These are phyloP conservation scores for Lysandra bellargus DNA, from an alignment of 2,888 invertebrate species.

Conservation along the genomic window DNA sequence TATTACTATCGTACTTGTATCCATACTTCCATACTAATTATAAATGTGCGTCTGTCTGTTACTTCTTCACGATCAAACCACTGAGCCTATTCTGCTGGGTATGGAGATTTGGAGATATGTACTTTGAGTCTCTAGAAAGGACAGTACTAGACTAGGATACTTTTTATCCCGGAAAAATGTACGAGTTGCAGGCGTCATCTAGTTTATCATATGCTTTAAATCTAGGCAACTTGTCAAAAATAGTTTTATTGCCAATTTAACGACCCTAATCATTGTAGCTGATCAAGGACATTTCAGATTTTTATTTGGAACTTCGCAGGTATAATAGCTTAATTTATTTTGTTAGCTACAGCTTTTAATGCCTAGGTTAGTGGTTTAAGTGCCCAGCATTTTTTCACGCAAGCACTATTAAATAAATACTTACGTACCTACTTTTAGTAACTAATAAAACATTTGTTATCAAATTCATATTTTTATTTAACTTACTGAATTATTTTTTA, in stretches of 20 bases:
- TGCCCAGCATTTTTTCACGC: slow-evolving; percentile 2
- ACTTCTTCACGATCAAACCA: too few relatives aligned
- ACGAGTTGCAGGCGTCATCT: too few relatives aligned
- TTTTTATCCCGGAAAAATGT: too few relatives aligned
- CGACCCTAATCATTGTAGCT: not conserved
- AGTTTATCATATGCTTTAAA: not conserved
- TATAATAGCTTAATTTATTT: not conserved
- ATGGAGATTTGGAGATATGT: too few relatives aligned
- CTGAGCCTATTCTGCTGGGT: too few relatives aligned
- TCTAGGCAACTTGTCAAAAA: not conserved
- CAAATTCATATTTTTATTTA: too few relatives aligned
- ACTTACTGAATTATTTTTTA: not conserved
- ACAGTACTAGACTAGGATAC: too few relatives aligned
- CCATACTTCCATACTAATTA: too few relatives aligned
- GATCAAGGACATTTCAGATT: not conserved
- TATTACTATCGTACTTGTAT: too few relatives aligned
- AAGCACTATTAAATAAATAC: not conserved
- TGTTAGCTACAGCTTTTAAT: not conserved
- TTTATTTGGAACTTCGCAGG: not conserved
- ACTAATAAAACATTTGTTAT: not conserved
- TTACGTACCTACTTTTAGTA: not conserved
- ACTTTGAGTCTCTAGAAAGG: too few relatives aligned
- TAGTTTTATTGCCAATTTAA: not conserved
- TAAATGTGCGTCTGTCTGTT: too few relatives aligned
- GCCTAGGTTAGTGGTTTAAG: not conserved